Base-by-base conservation (phyloP, 2,888 invertebrate species). In the Meliscaeva auricollis region DNA sequence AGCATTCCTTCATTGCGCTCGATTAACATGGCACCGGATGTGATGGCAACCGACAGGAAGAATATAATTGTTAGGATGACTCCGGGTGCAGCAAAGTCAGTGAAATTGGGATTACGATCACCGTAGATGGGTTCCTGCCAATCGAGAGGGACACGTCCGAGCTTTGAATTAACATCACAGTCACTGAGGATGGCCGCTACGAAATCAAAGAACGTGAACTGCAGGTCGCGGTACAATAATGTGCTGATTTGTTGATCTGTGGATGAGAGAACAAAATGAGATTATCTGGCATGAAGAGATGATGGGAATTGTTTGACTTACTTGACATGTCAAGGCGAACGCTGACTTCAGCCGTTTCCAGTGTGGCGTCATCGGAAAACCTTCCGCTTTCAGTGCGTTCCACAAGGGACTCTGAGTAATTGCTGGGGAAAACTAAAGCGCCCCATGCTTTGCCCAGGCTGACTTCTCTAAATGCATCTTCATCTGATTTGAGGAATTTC, bases 61-160 rank as follows among this genome's bases (percentile, higher is more conserved):
- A 98, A 98, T 52, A 98, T 96, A 52, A 98, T 97, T 48, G 97
- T 97, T 66, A 98, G 92, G 88, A 98, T 96, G 60, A 98, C 95
- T 84, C 98, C 98, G 1, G 98, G 98, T 2, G 98, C 98, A 79
- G 98, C 98, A 90, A 98, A 98, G 90, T 98, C 97, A 0, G 98
- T 98, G 90, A 98, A 98, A 90, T 96, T 96, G 0, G 98, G 97
- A 70, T 95, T 93, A 32, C 92, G 91, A 69, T 95, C 93, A 2
- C 97, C 97, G 89, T 96, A 97, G 56, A 97, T 92, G 0, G 97
- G 97, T 0, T 93, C 90, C 87, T 95, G 93, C 91, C 96, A 96
- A 94, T 96, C 91, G 54, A 92, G 87, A 0, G 92, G 92, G 7
- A 92, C 89, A 11, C 89, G 89, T 4, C 91, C 92, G 1, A 96